Evolutionary conservation across 2,888 invertebrate species (phyloP), one percentile per base, ranked within the genome.

Genomic region (Polylopha cassiicola): DNA sequence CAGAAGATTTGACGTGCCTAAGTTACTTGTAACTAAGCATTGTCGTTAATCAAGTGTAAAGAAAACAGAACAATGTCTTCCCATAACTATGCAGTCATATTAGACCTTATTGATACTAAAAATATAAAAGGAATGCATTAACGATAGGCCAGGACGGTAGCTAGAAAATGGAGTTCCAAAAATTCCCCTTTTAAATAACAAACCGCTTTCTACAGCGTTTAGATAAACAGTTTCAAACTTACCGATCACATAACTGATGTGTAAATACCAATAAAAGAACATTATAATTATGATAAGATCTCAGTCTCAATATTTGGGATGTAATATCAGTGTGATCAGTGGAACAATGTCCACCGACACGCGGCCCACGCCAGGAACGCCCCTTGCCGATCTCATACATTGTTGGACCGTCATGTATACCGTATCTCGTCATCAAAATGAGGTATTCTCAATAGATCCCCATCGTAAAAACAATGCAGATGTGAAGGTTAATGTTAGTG

Each of bases 231-330:
- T 31, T 31, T n/a, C 15, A 24, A 30, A 30, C 39, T 15, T 36
- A 39, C 43, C 55, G 55, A 61, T 63, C 47, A 45, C 46, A 53
- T 39, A 41, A 27, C 27, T 16, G 71, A 72, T 72, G 66, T 71
- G 79, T 81, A 80, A 81, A 81, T 76, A 81, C 69, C 74, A 76
- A 78, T 80, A 79, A 72, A 73, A 69, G 65, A 73, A 73, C 79
- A 73, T 82, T 79, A 82, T 81, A 81, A 82, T 78, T 74, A 68
- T 58, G 82, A 84, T 84, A 81, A 53, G 58, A 84, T 82, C 80
- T 72, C 60, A 54, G 53, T 62, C 61, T 68, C 65, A 67, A 72
- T 78, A 79, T 79, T 77, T 77, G 75, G 73, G 53, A 57, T 64
- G 60, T 61, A 65, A 63, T 73, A 73, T 76, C 75, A 57, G 58